Percentiles rank a stretch among this genome's conserved stretches.
Evolutionary conservation across 2,888 invertebrate genomes (phyloP).

Genomic region (Achlya flavicornis): DNA sequence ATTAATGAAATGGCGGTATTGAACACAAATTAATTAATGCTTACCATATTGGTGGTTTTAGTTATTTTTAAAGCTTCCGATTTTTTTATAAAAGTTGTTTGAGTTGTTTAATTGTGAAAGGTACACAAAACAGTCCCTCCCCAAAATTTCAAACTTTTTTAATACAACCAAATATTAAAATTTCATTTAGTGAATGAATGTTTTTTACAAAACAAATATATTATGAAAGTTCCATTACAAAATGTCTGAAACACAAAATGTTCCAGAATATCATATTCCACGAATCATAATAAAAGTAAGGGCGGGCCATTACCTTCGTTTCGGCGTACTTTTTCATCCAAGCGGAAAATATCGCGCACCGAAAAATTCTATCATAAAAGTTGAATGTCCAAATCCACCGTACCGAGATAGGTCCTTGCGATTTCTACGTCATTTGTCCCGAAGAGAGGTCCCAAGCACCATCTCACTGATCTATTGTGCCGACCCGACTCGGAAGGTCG

Average conservation of each 20-base stretch:
- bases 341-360: constrained; percentile 49
- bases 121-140: too few relatives aligned
- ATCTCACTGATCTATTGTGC: constrained; percentile 62
- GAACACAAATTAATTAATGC: too few relatives aligned
- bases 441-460: constrained; percentile 45
- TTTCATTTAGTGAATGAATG: not conserved
- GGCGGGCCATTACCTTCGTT: constrained; percentile 42
- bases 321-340: constrained; percentile 42
- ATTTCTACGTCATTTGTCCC: constrained; percentile 66
- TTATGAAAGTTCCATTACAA: constrained; percentile 1
- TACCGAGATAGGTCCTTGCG: constrained; percentile 47
- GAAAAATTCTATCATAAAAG: constrained; percentile 57
- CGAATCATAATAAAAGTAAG: constrained; percentile 34
- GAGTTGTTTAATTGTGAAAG: too few relatives aligned
- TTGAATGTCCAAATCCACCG: constrained; percentile 46
- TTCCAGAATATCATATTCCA: constrained; percentile 31
- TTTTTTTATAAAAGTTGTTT: too few relatives aligned
- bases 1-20: not conserved
- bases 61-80: too few relatives aligned
- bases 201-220: not conserved
- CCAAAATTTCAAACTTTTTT: too few relatives aligned
- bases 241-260: constrained; percentile 20
- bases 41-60: too few relatives aligned
- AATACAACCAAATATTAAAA: too few relatives aligned
- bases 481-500: constrained; percentile 38